Conservation (phyloP, 2,797 vertebrate genomes). For the Rhabdomys pumilio region DNA sequence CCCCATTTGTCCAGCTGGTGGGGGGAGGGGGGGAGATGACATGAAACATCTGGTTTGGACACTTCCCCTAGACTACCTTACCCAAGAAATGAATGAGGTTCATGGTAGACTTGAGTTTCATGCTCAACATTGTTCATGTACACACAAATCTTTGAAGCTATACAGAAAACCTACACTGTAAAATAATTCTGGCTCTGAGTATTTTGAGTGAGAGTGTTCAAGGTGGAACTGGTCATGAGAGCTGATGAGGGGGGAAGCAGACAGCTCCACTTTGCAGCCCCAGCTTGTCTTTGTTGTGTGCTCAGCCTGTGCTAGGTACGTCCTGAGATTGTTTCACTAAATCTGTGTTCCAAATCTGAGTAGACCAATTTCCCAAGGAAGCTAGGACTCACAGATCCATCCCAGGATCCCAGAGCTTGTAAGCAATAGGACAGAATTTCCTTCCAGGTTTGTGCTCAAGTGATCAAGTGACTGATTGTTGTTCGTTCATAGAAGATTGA, state of each 20-base stretch:
- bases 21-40: not conserved
- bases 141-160: not conserved
- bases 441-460: not conserved
- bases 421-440: not conserved
- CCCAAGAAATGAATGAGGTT: not conserved
- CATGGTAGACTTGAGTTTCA: too few relatives aligned
- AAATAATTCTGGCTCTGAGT: not conserved
- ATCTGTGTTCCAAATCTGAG: not conserved
- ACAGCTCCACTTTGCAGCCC: not conserved
- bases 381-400: not conserved
- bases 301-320: not conserved
- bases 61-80: not conserved
- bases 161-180: not conserved
- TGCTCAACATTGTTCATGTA: not conserved
- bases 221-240: not conserved
- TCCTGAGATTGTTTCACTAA: not conserved
- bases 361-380: not conserved
- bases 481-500: not conserved
- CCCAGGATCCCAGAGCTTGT: not conserved
- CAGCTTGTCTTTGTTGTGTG: not conserved
- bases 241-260: too few relatives aligned
- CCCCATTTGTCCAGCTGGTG: not conserved
- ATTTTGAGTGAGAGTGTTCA: not conserved
- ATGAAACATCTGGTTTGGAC: accelerated
- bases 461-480: not conserved